Evolutionary conservation across 37 sponge, comb jelly and placozoan genomes (phyloP).

Genomic region (Corticium candelabrum): DNA sequence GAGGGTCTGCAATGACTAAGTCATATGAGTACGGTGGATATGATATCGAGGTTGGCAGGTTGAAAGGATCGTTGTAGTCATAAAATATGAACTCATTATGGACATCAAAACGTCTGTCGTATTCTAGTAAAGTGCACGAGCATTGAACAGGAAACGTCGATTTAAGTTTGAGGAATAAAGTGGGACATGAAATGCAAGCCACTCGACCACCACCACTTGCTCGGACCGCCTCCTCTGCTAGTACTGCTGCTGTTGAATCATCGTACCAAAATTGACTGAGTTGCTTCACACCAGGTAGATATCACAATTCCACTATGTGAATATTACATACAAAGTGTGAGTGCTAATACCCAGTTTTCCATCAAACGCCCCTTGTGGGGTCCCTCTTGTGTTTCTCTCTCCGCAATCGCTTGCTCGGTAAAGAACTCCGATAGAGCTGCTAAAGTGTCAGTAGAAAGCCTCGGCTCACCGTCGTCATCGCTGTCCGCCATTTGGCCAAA

Average conservation of each 20-base stretch:
- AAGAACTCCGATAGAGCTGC: constrained; percentile 67
- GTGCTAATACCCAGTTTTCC: too few relatives aligned
- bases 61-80: constrained; percentile 62
- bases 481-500: too few relatives aligned
- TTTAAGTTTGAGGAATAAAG: constrained; percentile 37
- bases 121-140: constrained; percentile 41
- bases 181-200: constrained; percentile 70
- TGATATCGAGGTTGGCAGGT: constrained; percentile 27
- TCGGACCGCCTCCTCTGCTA: constrained; percentile 49
- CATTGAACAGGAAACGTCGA: constrained; percentile 17
- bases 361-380: background rate
- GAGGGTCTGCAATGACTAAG: constrained; percentile 68
- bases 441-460: constrained; percentile 45
- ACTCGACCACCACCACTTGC: constrained; percentile 30
- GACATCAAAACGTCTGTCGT: constrained; percentile 42
- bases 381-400: background rate
- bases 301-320: too few relatives aligned
- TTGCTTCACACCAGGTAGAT: too few relatives aligned
- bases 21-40: constrained; percentile 22
- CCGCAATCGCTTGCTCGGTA: constrained; percentile 12
- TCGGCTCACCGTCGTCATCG: constrained; percentile 39
- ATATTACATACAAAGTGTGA: too few relatives aligned
- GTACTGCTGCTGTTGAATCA: constrained; percentile 37
- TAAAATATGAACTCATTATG: constrained; percentile 51
- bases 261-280: constrained; percentile 83